Base-by-base conservation (phyloP, 2,888 invertebrate species). In the Drosophila fulvimacula region DNA sequence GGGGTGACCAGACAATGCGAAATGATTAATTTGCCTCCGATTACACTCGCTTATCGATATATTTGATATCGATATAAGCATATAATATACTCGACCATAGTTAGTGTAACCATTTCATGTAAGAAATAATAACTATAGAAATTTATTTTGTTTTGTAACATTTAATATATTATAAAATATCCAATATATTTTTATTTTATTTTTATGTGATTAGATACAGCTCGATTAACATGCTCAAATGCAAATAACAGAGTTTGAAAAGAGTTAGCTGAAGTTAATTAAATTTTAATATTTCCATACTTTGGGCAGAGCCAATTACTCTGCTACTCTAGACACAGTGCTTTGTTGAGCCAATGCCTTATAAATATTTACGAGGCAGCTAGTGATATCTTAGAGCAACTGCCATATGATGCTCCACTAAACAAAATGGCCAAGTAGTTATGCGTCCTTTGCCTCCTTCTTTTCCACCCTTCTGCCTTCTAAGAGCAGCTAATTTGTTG, bases 361-460 rank as follows among this genome's bases (percentile, higher is more conserved):
- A 53, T 66, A 83, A 83, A 76, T 83, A 81, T 80, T 81, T 73
- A 80, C 73, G 69, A 76, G 63, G 17, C 66, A 64, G 13, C 51
- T 48, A 32, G 42, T 32, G 34, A 36, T 62, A 44, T 57, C 60
- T 66, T 44, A 38, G 39, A 44, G 17, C 48, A 44, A 62, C 51
- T 42, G 53, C 69, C 56, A 68, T 52, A 36, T 70, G 52, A 71
- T 70, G 68, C 64, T 46, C 36, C 55, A 64, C 46, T 59, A 56
- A 48, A 17, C 51, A 56, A 69, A 70, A 57, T 75, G 64, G 55
- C 56, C 55, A 62, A 36, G 62, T 61, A 36, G 30, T 46, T 52
- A 56, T 46, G 46, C n/a, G 32, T 7, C 21, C n/a, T n/a, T n/a
- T n/a, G 21, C 11, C 24, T 9, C 6, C 3, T 10, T 44, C 32